These are phyloP conservation scores for Helicoverpa assulta DNA, from an alignment of 2,888 invertebrate genomes.

Conservation along the genomic window DNA sequence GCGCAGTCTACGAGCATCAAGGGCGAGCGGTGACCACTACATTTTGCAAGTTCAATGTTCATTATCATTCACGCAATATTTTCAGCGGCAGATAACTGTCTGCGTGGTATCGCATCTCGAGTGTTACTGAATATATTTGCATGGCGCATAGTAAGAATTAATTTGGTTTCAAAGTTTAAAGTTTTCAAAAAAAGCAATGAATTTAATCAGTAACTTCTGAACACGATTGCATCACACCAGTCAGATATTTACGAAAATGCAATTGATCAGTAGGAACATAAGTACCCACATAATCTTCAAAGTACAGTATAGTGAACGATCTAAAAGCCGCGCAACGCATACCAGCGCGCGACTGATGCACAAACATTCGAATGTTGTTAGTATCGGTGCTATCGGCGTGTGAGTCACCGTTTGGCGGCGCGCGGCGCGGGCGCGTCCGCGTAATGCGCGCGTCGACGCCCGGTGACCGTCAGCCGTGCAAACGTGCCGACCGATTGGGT, in stretches of 20 bases:
- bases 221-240: not conserved
- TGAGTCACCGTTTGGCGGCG: constrained; percentile 50
- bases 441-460: constrained; percentile 65
- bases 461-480: constrained; percentile 63
- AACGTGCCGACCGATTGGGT: constrained; percentile 63
- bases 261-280: constrained; percentile 3
- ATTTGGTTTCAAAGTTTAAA: not conserved
- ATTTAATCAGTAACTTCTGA: no score
- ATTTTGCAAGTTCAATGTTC: constrained; percentile 45
- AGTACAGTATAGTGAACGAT: constrained; percentile 21
- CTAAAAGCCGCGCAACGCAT: constrained; percentile 36
- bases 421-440: constrained; percentile 64
- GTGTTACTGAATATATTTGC: not conserved
- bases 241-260: not conserved
- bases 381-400: constrained; percentile 38
- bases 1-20: constrained; percentile 32
- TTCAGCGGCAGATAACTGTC: constrained; percentile 20
- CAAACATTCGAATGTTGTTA: constrained; percentile 51
- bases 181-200: no score
- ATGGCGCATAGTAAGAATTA: not conserved
- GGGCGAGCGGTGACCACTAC: constrained; percentile 40
- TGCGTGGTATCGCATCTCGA: not conserved
- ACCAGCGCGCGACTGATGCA: constrained; percentile 41
- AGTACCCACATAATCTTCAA: constrained; percentile 26
- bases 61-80: constrained; percentile 37